Conservation (phyloP, 2,113 vertebrate species). For the Pedetes capensis region DNA sequence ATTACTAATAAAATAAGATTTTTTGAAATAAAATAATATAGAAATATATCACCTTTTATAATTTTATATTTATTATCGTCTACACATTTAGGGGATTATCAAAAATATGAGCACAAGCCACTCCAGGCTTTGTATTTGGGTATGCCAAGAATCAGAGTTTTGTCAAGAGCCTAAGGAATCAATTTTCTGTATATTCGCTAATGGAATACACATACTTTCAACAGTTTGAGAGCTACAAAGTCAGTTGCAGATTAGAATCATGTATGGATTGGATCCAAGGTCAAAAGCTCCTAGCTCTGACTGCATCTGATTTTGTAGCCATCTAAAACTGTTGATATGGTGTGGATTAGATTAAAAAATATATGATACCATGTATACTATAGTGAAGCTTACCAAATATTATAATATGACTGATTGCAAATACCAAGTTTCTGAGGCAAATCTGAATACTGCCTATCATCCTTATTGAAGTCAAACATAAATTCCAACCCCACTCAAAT, state of each 20-base stretch:
- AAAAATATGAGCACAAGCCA: background rate
- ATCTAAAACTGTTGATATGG: too few relatives aligned
- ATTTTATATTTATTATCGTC: background rate
- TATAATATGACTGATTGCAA: background rate
- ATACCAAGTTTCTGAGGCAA: background rate
- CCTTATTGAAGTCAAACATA: background rate
- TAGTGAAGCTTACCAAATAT: accelerated
- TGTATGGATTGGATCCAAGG: too few relatives aligned
- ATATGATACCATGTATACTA: background rate
- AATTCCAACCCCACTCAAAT: background rate
- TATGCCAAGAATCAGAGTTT: background rate
- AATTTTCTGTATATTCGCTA: too few relatives aligned
- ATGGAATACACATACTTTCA: too few relatives aligned
- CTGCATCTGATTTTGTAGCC: too few relatives aligned
- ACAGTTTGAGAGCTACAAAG: too few relatives aligned
- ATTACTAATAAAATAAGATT: too few relatives aligned
- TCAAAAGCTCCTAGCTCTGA: too few relatives aligned
- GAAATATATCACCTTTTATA: background rate
- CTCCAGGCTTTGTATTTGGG: background rate
- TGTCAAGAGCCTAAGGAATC: background rate
- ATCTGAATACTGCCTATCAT: background rate
- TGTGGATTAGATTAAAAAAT: too few relatives aligned
- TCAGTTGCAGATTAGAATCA: too few relatives aligned
- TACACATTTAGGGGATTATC: background rate
- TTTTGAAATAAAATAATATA: too few relatives aligned